Evolutionary conservation across 1,140 invertebrate genomes (phyloP), one percentile per base, ranked within the genome.

Genomic region (Tachypleus tridentatus): DNA sequence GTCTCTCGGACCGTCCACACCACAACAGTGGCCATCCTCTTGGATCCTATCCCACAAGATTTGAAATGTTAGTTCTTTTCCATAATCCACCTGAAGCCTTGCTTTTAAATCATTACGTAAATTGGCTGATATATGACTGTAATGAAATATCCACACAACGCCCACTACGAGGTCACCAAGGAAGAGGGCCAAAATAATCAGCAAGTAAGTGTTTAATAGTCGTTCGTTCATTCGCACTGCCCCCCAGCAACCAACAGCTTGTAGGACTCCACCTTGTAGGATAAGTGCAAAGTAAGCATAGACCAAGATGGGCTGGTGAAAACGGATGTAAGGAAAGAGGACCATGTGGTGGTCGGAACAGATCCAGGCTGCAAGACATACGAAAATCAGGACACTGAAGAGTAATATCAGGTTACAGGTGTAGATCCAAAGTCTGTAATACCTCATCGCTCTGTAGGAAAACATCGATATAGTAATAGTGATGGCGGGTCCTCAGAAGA

Each of bases 351-450:
- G 72, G 64, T 79, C 78, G 60, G 86, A 72, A 49, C 89, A 79
- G 29, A 87, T 84, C 71, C 82, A 82, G 56, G 84, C 84, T 62
- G 87, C 88, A 62, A 87, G 86, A 56, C 85, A 84, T 67, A 85
- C 84, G 76, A 92, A 91, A 49, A 88, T 86, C 59, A 91, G 76
- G 72, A 88, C 87, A 74, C 86, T 87, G 66, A 87, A 82, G 75
- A 92, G 80, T 74, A 92, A 81, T 67, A 88, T 88, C 76, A 86
- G 84, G 81, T 93, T 92, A 84, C 88, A 91, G 73, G 88, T 87
- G 82, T 92, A 92, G 75, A 93, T 92, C 89, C 89, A 92, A 73
- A 92, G 83, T 76, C 89, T 86, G 80, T 93, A 93, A 82, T 92
- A 93, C 71, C 81, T 70, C 71, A 72, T 72, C 60, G 70, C 67